Percentiles rank a stretch among this genome's conserved stretches.
Evolutionary conservation across 2,888 invertebrate genomes (phyloP).

Genomic region (Cephus nigrinus): DNA sequence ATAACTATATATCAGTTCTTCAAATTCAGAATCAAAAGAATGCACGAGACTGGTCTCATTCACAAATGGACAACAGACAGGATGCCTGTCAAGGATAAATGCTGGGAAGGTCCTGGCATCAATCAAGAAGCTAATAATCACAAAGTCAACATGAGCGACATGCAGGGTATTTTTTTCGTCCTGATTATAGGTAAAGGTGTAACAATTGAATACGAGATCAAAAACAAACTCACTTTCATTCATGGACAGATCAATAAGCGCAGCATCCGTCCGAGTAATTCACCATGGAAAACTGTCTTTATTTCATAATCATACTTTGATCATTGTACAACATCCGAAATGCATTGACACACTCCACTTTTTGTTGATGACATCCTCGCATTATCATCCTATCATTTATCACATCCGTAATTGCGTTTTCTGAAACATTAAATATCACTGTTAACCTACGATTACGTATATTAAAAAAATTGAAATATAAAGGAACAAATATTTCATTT

Average conservation of each 20-base stretch:
- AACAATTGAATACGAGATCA: background rate
- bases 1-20: background rate
- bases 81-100: conserved; percentile 82
- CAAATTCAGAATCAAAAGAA: conserved; percentile 75
- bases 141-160: conserved; percentile 88
- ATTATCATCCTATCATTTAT: background rate
- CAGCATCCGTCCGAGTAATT: background rate
- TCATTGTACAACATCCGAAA: conserved; percentile 6
- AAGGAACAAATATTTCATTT: conserved; percentile 35
- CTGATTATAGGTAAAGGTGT: conserved; percentile 76
- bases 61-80: conserved; percentile 84
- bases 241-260: background rate
- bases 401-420: background rate
- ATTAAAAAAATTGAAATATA: background rate
- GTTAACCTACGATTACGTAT: background rate
- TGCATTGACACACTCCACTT: conserved; percentile 1
- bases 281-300: background rate
- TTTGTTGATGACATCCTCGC: conserved; percentile 1
- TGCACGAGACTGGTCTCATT: conserved; percentile 88
- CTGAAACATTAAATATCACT: background rate
- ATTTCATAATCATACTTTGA: background rate
- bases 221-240: background rate
- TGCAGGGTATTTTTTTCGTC: conserved; percentile 93
- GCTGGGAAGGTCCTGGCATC: conserved; percentile 74
- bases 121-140: conserved; percentile 82